Conservation (phyloP, 1,140 invertebrate species). For the Glossosoma conforme region DNA sequence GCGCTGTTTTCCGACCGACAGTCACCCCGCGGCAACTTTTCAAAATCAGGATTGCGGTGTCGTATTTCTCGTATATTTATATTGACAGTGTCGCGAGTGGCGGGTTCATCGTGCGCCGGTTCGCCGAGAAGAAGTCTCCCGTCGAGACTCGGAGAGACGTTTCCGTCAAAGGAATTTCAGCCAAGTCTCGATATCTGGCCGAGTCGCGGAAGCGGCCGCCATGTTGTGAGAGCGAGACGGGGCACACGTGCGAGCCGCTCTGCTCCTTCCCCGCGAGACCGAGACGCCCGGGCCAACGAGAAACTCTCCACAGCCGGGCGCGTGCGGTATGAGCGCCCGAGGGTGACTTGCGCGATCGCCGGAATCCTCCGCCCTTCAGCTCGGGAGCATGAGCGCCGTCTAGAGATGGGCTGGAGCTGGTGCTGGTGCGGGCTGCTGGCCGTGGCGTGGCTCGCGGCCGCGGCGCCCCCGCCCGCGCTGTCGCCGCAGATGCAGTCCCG, state of each 20-base stretch:
- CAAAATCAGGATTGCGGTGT: no score
- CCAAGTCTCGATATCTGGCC: background rate
- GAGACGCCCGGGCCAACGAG: conserved; percentile 11
- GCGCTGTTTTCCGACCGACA: no score
- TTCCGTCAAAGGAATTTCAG: background rate
- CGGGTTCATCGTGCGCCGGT: no score
- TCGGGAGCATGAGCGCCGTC: conserved; percentile 6
- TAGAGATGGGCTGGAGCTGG: conserved; percentile 35
- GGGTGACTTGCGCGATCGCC: background rate
- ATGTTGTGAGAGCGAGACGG: conserved; percentile 29
- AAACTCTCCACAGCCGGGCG: conserved; percentile 11
- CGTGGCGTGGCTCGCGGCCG: conserved; percentile 39
- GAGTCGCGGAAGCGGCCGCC: conserved; percentile 30
- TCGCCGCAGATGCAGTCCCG: conserved; percentile 72
- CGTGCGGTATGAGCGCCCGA: conserved; percentile 20
- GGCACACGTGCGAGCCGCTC: conserved; percentile 14
- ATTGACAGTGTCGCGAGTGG: conserved; percentile 18
- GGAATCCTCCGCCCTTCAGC: conserved; percentile 2
- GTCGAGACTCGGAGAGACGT: background rate
- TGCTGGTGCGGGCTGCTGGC: conserved; percentile 36
- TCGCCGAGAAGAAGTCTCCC: background rate
- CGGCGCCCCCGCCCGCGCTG: conserved; percentile 10
- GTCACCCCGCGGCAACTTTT: no score
- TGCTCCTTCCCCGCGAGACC: conserved; percentile 3
- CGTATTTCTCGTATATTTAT: no score